Evolutionary conservation across 2,888 invertebrate species (phyloP).

Genomic region (Anodontia alba): DNA sequence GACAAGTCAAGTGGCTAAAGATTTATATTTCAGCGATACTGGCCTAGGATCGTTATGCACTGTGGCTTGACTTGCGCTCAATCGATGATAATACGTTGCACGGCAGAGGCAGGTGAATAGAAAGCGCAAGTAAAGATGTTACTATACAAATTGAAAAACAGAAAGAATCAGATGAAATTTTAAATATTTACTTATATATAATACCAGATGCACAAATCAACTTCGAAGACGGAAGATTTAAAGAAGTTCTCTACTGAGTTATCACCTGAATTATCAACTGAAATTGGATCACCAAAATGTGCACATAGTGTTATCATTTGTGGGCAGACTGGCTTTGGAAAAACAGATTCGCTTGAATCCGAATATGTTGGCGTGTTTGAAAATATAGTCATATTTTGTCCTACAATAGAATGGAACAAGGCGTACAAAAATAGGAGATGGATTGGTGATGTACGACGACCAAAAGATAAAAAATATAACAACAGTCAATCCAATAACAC

Average conservation of each 20-base stretch:
- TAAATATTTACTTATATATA: slow-evolving; percentile 46
- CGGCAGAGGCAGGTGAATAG: slow-evolving; percentile 49
- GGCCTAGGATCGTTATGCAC: no score
- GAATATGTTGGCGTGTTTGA: slow-evolving; percentile 23
- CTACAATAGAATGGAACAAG: slow-evolving; percentile 43
- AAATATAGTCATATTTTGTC: slow-evolving; percentile 42
- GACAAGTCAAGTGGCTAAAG: no score
- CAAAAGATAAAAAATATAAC: slow-evolving; percentile 40
- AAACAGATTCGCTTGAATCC: slow-evolving; percentile 24
- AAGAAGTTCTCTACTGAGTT: not conserved
- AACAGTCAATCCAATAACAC: slow-evolving; percentile 36
- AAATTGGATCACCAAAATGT: no score
- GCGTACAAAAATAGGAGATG: slow-evolving; percentile 32
- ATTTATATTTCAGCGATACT: not conserved
- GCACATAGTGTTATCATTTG: slow-evolving; percentile 43
- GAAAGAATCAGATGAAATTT: slow-evolving; percentile 25
- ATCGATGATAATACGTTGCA: slow-evolving; percentile 42
- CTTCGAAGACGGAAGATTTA: slow-evolving; percentile 35
- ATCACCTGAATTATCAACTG: no score
- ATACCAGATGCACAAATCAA: no score
- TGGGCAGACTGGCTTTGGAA: slow-evolving; percentile 48
- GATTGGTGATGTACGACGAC: slow-evolving; percentile 34
- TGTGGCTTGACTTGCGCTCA: no score
- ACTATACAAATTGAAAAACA: slow-evolving; percentile 53
- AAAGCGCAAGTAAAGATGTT: no score